Evolutionary conservation across 1,140 invertebrate genomes (phyloP), one percentile per base, ranked within the genome.

Genomic region (Pemphigus obesinymphae): DNA sequence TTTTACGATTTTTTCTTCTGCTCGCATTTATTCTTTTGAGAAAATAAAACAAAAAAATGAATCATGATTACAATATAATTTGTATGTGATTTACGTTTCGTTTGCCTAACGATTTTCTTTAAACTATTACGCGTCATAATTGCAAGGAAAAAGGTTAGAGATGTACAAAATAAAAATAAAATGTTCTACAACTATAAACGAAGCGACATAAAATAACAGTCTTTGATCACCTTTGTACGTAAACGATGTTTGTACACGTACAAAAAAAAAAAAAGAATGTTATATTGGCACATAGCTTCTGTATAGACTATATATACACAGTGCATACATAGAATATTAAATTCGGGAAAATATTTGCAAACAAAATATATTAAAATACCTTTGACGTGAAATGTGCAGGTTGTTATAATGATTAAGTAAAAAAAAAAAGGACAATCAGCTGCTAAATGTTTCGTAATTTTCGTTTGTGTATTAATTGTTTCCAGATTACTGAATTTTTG

Each of bases 221-320:
- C 66, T 68, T 68, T 68, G 66, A 68, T 68, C 66, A 70, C 40
- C 68, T 70, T 70, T 70, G 68, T 70, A 23, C 40, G 68, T 45
- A 70, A 70, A 70, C 68, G 37, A 45, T 70, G 68, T 70, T 70
- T 70, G 40, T 70, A 43, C 68, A 43, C 66, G 66, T 70, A 66
- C 20, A 68, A 68, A 68, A 43, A 23, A 68, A 23, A 68, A 29
- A 63, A 34, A 17, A 68, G 45, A 70, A 45, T 45, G 17, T 7
- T 70, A 70, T 45, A 70, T 70, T 70, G 37, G 23, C 40, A 43
- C 68, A 68, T 66, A 63, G 29, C 6, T 15, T 13, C 2, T 50
- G 15, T 53, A 23, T 50, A 50, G 48, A 20, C 31, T 66, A 20
- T 34, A 3, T 61, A 29, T 61, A 61, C 31, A 63, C 15, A 68